Evolutionary conservation across 2,888 invertebrate genomes (phyloP).

Genomic region (Limnephilus lunatus): DNA sequence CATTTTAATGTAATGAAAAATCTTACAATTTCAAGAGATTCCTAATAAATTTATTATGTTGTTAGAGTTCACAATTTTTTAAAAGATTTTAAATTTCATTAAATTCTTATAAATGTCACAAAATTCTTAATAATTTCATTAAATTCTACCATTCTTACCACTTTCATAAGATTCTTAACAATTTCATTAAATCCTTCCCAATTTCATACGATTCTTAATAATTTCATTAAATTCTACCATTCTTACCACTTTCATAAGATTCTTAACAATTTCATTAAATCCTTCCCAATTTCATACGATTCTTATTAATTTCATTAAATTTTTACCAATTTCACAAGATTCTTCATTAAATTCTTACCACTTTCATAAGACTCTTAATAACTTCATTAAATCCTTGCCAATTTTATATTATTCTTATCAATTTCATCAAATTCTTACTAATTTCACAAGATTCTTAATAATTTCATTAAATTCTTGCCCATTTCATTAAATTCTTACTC

Average conservation of each 20-base stretch:
- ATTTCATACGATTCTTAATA: not conserved
- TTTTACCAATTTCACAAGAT: not conserved
- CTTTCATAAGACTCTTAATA: not conserved
- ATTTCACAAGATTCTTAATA: not conserved
- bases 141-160: no score
- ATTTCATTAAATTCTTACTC: not conserved
- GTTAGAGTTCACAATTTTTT: no score
- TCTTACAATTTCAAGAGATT: no score
- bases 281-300: not conserved
- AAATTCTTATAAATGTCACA: no score
- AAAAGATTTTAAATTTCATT: no score
- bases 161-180: no score
- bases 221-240: no score
- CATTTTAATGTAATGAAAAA: no score
- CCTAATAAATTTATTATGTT: no score
- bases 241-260: not conserved
- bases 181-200: not conserved
- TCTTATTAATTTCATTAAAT: no score
- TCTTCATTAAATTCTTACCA: not conserved
- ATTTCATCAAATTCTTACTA: not conserved
- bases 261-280: no score
- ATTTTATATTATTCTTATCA: not conserved
- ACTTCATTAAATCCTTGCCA: not conserved
- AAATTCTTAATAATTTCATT: no score
- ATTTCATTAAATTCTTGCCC: not conserved